Evolutionary conservation across 2,888 invertebrate species (phyloP).

Genomic region (Epirrita christyi): DNA sequence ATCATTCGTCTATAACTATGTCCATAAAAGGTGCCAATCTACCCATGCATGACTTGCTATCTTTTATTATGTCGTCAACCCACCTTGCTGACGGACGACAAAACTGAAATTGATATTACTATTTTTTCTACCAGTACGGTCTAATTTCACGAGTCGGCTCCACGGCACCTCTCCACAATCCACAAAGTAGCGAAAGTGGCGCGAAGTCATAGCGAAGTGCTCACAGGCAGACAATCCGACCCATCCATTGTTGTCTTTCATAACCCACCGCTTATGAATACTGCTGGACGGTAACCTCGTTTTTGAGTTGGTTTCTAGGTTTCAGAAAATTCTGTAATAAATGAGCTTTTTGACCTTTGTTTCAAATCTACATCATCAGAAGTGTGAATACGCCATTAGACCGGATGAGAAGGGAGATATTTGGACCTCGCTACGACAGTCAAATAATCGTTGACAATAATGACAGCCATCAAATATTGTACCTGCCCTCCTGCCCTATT

Average conservation of each 20-base stretch:
- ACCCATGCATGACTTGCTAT: no score
- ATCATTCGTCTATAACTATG: no score
- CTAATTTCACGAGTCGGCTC: conserved; percentile 68
- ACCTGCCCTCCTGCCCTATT: conserved; percentile 17
- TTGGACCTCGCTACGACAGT: no score
- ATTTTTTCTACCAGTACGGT: conserved; percentile 58
- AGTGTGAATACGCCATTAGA: no score
- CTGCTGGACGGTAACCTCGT: conserved; percentile 11
- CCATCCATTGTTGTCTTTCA: conserved; percentile 75
- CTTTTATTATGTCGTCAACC: no score
- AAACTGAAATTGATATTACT: no score
- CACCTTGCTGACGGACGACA: no score
- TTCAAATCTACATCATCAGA: no score
- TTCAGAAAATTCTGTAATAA: background rate
- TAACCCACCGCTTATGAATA: conserved; percentile 55
- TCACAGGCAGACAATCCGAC: conserved; percentile 70
- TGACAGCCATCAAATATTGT: conserved; percentile 18
- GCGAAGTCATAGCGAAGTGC: conserved; percentile 77
- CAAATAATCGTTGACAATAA: conserved; percentile 10
- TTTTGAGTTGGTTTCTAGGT: background rate
- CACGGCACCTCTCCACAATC: conserved; percentile 62
- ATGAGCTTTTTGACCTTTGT: no score
- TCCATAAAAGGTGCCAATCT: no score
- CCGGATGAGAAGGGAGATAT: no score
- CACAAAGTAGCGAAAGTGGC: conserved; percentile 78